phyloP scores from a whole-genome alignment of 2,888 invertebrate genomes.

The Melanotus villosus region DNA sequence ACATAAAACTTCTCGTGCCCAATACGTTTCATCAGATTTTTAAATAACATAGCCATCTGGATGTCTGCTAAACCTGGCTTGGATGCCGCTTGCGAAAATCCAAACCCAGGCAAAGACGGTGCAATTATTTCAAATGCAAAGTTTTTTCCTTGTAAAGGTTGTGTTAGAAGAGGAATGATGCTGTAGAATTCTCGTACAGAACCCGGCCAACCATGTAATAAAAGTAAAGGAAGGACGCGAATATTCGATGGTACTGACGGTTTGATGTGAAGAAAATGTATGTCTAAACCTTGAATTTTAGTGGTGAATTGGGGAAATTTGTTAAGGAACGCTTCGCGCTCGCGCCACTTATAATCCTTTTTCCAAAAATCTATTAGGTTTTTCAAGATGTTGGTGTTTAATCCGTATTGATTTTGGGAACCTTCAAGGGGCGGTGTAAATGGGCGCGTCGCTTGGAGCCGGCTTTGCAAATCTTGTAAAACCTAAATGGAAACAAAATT shows the following conservation, averaged over 20 bases:
- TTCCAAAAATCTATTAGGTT: slow-evolving; percentile 84
- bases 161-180: slow-evolving; percentile 77
- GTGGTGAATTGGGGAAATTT: slow-evolving; percentile 79
- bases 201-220: slow-evolving; percentile 94
- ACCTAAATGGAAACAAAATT: neutral
- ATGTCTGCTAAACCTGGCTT: slow-evolving; percentile 71
- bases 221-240: slow-evolving; percentile 75
- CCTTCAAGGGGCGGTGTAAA: slow-evolving; percentile 74
- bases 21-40: slow-evolving; percentile 68
- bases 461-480: slow-evolving; percentile 42
- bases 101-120: slow-evolving; percentile 72
- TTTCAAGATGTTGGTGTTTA: slow-evolving; percentile 79
- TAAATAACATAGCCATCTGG: slow-evolving; percentile 49
- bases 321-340: slow-evolving; percentile 75
- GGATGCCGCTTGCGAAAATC: slow-evolving; percentile 71
- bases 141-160: slow-evolving; percentile 69
- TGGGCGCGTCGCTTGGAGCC: slow-evolving; percentile 69
- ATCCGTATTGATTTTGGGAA: slow-evolving; percentile 84
- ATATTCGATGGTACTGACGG: slow-evolving; percentile 61
- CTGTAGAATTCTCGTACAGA: slow-evolving; percentile 87
- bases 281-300: slow-evolving; percentile 77
- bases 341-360: slow-evolving; percentile 77
- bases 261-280: slow-evolving; percentile 79
- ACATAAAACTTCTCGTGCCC: slow-evolving; percentile 73
- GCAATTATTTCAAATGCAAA: slow-evolving; percentile 79